phyloP scores from a whole-genome alignment of 2,797 vertebrate genomes.

The Rhinophrynus dorsalis region DNA sequence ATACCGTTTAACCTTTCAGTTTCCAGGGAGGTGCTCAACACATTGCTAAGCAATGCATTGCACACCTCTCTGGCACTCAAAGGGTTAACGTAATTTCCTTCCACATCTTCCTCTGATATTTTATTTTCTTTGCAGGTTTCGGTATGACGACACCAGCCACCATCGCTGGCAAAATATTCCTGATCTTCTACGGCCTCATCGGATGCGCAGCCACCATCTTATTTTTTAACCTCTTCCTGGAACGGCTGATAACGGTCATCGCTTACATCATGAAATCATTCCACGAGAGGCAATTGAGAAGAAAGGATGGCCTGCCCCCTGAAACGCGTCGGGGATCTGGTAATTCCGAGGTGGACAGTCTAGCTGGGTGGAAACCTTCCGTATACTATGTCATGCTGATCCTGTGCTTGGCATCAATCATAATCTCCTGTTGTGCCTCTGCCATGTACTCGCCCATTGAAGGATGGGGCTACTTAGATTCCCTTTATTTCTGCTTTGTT shows the following conservation, averaged over 20 bases:
- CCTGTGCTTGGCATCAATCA: conserved; percentile 81
- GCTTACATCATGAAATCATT: conserved; percentile 83
- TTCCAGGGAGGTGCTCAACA: too few species aligned
- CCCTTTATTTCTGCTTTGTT: conserved; percentile 95
- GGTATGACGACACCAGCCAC: conserved; percentile 95
- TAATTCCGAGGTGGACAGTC: conserved; percentile 59
- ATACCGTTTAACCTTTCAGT: too few species aligned
- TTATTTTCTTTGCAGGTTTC: conserved; percentile 77
- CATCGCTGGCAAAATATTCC: conserved; percentile 86
- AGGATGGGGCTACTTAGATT: conserved; percentile 92
- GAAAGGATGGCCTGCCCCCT: conserved; percentile 67
- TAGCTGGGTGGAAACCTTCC: conserved; percentile 89
- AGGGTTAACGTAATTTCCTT: too few species aligned
- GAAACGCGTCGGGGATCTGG: conserved; percentile 55
- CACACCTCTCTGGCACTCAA: too few species aligned
- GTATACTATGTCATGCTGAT: conserved; percentile 94
- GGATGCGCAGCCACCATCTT: conserved; percentile 91
- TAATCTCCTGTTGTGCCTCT: conserved; percentile 90
- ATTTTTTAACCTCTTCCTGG: conserved; percentile 95
- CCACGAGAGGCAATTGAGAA: conserved; percentile 74
- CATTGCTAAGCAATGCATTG: too few species aligned
- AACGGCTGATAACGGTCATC: conserved; percentile 89
- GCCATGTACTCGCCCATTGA: conserved; percentile 86
- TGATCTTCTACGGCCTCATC: conserved; percentile 91
- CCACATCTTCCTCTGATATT: too few species aligned